Percentiles rank a stretch among this genome's conserved stretches.
These are phyloP conservation scores for Agraylea sexmaculata DNA, from an alignment of 1,140 invertebrate genomes.

Conservation along the genomic window DNA sequence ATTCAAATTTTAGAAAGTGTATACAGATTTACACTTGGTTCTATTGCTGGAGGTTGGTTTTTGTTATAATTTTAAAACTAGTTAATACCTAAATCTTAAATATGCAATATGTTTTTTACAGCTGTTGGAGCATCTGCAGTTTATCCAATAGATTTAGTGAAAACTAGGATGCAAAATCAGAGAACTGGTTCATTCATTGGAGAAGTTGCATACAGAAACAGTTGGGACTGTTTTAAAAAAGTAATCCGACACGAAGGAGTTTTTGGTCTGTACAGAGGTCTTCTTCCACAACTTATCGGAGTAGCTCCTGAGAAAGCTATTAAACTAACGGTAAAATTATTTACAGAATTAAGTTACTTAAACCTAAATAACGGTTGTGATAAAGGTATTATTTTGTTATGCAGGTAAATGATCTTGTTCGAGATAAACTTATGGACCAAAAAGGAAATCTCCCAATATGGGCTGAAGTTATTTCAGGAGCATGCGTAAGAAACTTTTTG, in stretches of 20 bases:
- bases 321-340: conserved; percentile 76
- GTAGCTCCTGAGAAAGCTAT: conserved; percentile 99
- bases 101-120: too few relatives aligned
- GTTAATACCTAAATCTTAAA: conserved; percentile 18
- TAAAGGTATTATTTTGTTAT: conserved; percentile 16
- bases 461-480: conserved; percentile 86
- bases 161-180: conserved; percentile 99
- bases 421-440: conserved; percentile 88
- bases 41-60: conserved; percentile 82
- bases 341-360: background rate
- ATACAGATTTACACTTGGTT: conserved; percentile 89
- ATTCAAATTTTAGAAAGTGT: conserved; percentile 84
- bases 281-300: conserved; percentile 93
- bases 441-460: conserved; percentile 74
- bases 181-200: conserved; percentile 84
- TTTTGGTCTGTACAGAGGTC: conserved; percentile 86
- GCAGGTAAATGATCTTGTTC: conserved; percentile 85
- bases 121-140: conserved; percentile 95
- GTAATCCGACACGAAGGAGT: conserved; percentile 93
- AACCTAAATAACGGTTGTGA: conserved; percentile 1
- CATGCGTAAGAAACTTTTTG: conserved; percentile 62
- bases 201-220: conserved; percentile 96
- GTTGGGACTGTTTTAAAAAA: conserved; percentile 71
- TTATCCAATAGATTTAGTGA: conserved; percentile 98
- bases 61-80: conserved; percentile 2